A percentile compares a stretch with the other conserved stretches of the same genome.
These are phyloP conservation scores for Orchesella flavescens DNA, from an alignment of 2,888 invertebrate species.

Conservation along the genomic window DNA sequence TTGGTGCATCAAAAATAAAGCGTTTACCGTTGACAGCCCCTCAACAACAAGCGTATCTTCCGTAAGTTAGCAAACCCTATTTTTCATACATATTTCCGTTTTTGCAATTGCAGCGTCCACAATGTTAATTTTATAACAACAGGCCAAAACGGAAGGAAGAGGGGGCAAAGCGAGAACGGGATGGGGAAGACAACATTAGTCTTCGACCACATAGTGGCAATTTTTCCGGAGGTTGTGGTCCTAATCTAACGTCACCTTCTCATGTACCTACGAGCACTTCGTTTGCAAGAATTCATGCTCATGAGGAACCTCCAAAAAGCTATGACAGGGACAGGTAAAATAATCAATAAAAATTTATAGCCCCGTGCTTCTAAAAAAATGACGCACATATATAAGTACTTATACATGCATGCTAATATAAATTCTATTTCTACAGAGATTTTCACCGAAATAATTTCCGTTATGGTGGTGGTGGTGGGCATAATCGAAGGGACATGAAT, in stretches of 20 bases:
- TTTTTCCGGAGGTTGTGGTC: conserved; percentile 71
- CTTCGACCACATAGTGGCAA: conserved; percentile 71
- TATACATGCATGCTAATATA: neutral
- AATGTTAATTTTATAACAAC: neutral
- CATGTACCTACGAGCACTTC: conserved; percentile 45
- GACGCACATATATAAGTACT: too few species aligned
- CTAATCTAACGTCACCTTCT: conserved; percentile 65
- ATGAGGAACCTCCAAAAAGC: conserved; percentile 54
- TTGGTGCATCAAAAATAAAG: conserved; percentile 61
- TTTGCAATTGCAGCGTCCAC: too few species aligned
- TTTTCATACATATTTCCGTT: too few species aligned
- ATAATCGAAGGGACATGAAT: conserved; percentile 32
- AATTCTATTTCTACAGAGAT: conserved; percentile 31
- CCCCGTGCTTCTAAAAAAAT: neutral
- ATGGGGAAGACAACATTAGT: conserved; percentile 69
- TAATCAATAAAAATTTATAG: neutral
- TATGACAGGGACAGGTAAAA: conserved; percentile 35
- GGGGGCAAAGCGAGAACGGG: conserved; percentile 51
- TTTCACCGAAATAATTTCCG: conserved; percentile 53
- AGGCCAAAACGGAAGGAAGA: conserved; percentile 61
- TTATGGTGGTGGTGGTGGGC: conserved; percentile 36
- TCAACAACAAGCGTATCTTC: conserved; percentile 36
- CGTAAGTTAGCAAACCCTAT: conserved; percentile 42
- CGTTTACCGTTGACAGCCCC: conserved; percentile 49
- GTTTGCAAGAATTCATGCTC: conserved; percentile 62